Evolutionary conservation across 2,888 invertebrate species (phyloP).

Genomic region (Prenolepis imparis): DNA sequence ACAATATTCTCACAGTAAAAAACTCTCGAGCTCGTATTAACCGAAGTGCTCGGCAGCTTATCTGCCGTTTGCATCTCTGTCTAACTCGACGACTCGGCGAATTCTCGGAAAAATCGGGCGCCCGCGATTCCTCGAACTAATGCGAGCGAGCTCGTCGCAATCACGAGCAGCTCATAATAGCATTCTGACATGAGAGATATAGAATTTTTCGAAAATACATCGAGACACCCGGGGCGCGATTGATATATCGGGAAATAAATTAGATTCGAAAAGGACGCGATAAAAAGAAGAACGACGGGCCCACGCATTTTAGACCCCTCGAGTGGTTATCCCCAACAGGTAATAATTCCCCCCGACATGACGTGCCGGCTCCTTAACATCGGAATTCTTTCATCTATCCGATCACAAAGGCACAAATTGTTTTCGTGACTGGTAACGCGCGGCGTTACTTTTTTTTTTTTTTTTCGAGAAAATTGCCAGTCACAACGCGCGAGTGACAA

Average conservation of each 20-base stretch:
- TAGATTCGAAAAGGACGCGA: constrained; percentile 25
- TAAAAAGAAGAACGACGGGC: not conserved
- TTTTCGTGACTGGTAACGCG: constrained; percentile 62
- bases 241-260: constrained; percentile 32
- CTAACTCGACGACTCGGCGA: not conserved
- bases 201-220: constrained; percentile 5
- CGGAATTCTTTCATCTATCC: constrained; percentile 48
- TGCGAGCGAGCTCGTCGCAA: not conserved
- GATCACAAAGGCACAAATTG: constrained; percentile 64
- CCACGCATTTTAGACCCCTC: not conserved
- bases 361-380: constrained; percentile 29
- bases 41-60: not conserved
- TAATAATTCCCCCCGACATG: constrained; percentile 36
- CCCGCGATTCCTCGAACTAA: not conserved
- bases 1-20: not conserved
- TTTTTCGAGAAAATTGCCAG: constrained; percentile 71
- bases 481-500: constrained; percentile 71
- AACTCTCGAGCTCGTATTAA: not conserved
- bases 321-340: constrained; percentile 18
- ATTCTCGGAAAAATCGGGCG: not conserved
- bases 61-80: not conserved
- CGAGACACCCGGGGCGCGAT: not conserved
- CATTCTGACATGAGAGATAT: not conserved
- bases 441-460: not conserved
- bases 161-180: not conserved